phyloP scores from a whole-genome alignment of 2,797 vertebrate genomes.

The Enteromius thamalakanensis region DNA sequence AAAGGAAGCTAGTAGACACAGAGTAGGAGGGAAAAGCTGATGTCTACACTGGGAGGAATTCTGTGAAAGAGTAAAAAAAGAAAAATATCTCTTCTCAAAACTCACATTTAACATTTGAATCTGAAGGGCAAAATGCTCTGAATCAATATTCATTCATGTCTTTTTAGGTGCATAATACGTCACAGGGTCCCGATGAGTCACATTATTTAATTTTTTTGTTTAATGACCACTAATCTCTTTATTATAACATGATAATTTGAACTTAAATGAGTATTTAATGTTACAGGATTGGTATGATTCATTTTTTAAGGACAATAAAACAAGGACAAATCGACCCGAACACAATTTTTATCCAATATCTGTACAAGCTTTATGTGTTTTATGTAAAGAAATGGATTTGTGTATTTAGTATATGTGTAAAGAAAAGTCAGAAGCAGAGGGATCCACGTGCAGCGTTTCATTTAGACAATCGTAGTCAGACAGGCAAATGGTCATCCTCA shows the following conservation, averaged over 20 bases:
- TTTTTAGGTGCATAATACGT: not conserved
- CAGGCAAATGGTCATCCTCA: too few species aligned
- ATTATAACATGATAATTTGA: not conserved
- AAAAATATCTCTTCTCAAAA: not conserved
- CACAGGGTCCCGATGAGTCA: not conserved
- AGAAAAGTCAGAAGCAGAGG: too few species aligned
- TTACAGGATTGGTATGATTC: too few species aligned
- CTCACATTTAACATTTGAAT: not conserved
- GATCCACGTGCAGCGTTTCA: too few species aligned
- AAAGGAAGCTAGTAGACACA: slow-evolving; percentile 1
- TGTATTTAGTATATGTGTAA: too few species aligned
- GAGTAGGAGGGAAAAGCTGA: slow-evolving; percentile 6
- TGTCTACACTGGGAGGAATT: not conserved
- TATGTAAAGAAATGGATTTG: too few species aligned
- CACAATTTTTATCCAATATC: too few species aligned
- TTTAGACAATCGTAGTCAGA: too few species aligned
- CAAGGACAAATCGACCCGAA: too few species aligned
- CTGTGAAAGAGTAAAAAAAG: not conserved
- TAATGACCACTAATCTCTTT: not conserved
- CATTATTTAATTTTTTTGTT: not conserved
- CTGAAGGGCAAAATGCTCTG: not conserved
- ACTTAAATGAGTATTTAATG: not conserved
- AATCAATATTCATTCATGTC: not conserved
- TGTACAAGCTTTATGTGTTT: too few species aligned
- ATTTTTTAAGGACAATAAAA: too few species aligned